Evolutionary conservation across 2,113 vertebrate genomes (phyloP).

Genomic region (Erythrocercus mccallii): DNA sequence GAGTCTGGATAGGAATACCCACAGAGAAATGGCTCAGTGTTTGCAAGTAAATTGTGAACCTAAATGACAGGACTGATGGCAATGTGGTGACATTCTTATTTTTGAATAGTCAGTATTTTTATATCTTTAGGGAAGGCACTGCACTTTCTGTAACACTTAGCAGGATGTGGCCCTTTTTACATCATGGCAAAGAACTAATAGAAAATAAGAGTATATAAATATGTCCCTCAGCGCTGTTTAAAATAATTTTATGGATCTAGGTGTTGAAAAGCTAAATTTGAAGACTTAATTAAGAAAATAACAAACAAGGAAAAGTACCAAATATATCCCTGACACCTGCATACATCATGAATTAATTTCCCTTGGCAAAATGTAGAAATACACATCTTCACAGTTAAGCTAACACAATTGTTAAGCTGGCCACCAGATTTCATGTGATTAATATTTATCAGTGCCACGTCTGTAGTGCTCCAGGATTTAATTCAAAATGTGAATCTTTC

Average conservation of each 20-base stretch:
- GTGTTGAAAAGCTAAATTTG: slow-evolving; percentile 57
- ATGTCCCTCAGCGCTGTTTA: slow-evolving; percentile 28
- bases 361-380: background rate
- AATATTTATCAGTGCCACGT: slow-evolving; percentile 53
- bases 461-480: slow-evolving; percentile 22
- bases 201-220: slow-evolving; percentile 6
- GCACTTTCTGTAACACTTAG: background rate
- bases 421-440: slow-evolving; percentile 56
- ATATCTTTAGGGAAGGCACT: background rate
- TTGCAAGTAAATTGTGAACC: background rate
- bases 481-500: slow-evolving; percentile 66
- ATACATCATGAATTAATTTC: background rate
- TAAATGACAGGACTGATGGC: background rate
- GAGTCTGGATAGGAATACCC: background rate
- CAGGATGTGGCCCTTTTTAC: background rate
- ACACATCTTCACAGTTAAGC: background rate
- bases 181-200: background rate
- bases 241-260: slow-evolving; percentile 47
- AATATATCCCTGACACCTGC: slow-evolving; percentile 30
- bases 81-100: background rate
- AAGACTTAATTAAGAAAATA: slow-evolving; percentile 60
- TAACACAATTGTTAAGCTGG: slow-evolving; percentile 43
- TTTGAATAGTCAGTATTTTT: background rate
- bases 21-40: background rate
- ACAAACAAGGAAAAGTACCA: slow-evolving; percentile 17